Conservation (phyloP, 2,888 invertebrate species). For the Notodonta ziczac region DNA sequence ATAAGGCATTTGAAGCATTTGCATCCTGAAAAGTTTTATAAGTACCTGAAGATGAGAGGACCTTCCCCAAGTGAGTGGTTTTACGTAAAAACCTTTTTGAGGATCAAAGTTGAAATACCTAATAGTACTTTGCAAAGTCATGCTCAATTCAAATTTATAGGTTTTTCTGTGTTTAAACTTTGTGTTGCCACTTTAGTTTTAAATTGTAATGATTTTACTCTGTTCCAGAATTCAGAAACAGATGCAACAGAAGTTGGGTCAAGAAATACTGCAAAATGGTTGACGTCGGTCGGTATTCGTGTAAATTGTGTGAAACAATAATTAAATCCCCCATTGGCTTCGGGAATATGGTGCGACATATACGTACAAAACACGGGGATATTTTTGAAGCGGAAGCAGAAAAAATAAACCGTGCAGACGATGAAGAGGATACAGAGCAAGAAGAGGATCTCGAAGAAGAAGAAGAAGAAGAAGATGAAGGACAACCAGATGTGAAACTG, state of each 20-base stretch:
- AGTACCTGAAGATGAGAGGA: background rate
- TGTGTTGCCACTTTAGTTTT: too few species aligned
- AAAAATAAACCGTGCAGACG: background rate
- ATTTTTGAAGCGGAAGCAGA: constrained; percentile 10
- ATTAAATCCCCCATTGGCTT: constrained; percentile 5
- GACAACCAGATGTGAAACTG: background rate
- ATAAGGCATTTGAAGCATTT: constrained; percentile 1
- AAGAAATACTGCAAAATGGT: constrained; percentile 8
- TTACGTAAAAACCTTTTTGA: background rate
- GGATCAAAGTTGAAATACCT: background rate
- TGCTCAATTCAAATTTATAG: too few species aligned
- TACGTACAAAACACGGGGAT: constrained; percentile 8
- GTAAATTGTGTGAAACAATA: constrained; percentile 11
- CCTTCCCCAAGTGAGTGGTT: background rate
- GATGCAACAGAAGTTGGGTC: constrained; percentile 9
- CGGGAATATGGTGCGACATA: constrained; percentile 15
- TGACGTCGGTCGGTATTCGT: constrained; percentile 5
- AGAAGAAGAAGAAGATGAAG: background rate
- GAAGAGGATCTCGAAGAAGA: background rate
- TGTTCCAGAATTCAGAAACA: background rate
- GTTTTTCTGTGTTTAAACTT: too few species aligned
- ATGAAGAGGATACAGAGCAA: background rate
- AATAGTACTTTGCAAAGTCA: too few species aligned
- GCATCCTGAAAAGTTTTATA: background rate
- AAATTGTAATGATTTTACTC: background rate